These are phyloP conservation scores for Acrocephalus kingi DNA, from an alignment of 2,113 vertebrate genomes.

Conservation along the genomic window DNA sequence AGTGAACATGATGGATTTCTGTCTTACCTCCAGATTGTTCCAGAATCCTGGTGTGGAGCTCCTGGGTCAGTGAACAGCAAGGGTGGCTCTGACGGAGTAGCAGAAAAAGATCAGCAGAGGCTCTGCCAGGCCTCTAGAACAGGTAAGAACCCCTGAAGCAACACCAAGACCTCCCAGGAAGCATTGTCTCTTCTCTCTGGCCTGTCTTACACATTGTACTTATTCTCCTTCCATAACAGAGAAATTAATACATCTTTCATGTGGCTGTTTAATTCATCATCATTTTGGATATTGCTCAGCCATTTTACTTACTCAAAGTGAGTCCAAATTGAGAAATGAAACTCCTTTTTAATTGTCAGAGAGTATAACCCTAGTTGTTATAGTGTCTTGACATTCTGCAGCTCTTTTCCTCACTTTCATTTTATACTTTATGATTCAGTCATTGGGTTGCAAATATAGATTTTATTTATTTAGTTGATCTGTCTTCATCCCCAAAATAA, in stretches of 20 bases:
- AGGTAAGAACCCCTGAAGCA: neutral
- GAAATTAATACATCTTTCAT: neutral
- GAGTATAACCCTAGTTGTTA: neutral
- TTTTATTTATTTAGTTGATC: neutral
- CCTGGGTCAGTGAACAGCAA: neutral
- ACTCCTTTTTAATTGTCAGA: neutral
- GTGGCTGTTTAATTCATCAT: neutral
- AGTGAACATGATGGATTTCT: neutral
- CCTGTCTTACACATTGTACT: neutral
- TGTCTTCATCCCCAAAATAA: neutral
- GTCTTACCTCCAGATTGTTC: neutral
- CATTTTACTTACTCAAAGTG: neutral
- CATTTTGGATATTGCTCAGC: neutral
- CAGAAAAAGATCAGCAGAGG: neutral
- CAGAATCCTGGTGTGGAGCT: neutral
- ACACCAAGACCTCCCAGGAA: neutral
- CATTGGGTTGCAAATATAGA: neutral
- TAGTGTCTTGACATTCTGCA: neutral
- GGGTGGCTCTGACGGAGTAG: neutral
- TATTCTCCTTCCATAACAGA: neutral
- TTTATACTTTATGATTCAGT: neutral
- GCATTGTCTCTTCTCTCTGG: neutral
- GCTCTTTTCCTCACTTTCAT: neutral
- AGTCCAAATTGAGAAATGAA: neutral
- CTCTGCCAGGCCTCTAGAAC: neutral